A percentile compares a stretch with the other conserved stretches of the same genome.
These are phyloP conservation scores for Adoxophyes honmai DNA, from an alignment of 1,140 invertebrate genomes.

Conservation along the genomic window DNA sequence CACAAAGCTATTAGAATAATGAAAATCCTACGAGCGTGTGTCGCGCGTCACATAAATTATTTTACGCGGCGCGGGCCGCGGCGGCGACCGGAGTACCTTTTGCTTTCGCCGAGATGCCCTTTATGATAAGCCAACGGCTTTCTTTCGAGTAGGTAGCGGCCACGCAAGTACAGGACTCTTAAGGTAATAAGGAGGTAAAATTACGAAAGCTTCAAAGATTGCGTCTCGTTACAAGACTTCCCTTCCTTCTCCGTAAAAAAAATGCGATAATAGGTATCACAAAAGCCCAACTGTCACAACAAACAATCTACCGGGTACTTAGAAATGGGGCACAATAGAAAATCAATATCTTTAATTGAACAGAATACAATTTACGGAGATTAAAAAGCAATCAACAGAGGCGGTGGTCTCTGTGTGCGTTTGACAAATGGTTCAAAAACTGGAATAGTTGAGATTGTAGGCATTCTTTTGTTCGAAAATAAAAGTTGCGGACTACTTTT, in stretches of 20 bases:
- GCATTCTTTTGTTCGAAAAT: background rate
- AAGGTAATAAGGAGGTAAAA: constrained; percentile 7
- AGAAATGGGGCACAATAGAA: too few species aligned
- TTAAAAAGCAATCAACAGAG: constrained; percentile 12
- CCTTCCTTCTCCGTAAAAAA: too few species aligned
- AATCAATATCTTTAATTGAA: background rate
- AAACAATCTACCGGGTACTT: too few species aligned
- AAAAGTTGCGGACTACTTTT: too few species aligned
- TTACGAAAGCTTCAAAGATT: too few species aligned
- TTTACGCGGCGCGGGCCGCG: background rate
- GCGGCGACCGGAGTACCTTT: background rate
- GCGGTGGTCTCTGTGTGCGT: background rate
- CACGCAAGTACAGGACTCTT: background rate
- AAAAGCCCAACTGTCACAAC: too few species aligned
- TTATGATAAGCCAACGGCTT: constrained; percentile 3
- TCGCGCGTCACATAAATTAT: constrained; percentile 1
- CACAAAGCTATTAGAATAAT: constrained; percentile 12
- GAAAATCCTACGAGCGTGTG: constrained; percentile 8
- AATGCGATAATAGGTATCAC: too few species aligned
- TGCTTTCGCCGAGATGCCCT: constrained; percentile 7
- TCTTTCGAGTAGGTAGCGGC: background rate
- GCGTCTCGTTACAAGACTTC: too few species aligned
- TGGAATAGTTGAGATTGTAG: background rate
- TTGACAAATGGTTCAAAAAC: background rate
- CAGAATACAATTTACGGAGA: background rate